Evolutionary conservation across 2,113 vertebrate species (phyloP).

Genomic region (Tenebrosternarchus preto): DNA sequence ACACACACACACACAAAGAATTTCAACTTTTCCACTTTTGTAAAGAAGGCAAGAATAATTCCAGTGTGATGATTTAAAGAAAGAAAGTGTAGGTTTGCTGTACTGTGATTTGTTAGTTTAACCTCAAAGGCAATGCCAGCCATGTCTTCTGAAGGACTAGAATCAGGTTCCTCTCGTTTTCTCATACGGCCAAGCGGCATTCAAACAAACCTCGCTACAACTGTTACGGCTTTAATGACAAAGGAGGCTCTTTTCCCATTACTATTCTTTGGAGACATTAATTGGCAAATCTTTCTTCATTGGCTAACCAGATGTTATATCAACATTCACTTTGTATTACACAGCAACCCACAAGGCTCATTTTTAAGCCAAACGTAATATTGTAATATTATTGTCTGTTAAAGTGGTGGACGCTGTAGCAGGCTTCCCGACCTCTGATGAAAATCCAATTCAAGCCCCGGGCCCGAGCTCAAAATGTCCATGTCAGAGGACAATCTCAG

Average conservation of each 20-base stretch:
- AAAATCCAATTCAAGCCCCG: background rate
- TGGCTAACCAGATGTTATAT: too few species aligned
- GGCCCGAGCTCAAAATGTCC: background rate
- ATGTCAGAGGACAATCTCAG: background rate
- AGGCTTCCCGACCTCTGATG: background rate
- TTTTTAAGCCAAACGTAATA: too few species aligned
- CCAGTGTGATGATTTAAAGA: constrained; percentile 57
- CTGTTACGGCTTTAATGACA: background rate
- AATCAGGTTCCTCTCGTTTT: background rate
- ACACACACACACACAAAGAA: constrained; percentile 43
- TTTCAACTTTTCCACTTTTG: constrained; percentile 58
- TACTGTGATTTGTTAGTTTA: background rate
- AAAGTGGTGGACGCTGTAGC: too few species aligned
- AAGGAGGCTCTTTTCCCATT: background rate
- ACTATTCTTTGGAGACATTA: too few species aligned
- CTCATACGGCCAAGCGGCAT: too few species aligned
- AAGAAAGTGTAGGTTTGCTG: constrained; percentile 25
- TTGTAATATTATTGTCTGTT: too few species aligned
- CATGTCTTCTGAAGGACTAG: background rate
- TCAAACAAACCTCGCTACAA: background rate
- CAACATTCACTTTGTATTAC: too few species aligned
- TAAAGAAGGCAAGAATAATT: constrained; percentile 44
- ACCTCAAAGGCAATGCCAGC: background rate
- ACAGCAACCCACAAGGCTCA: too few species aligned
- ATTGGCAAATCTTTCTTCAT: too few species aligned